Percentiles rank a stretch among this genome's conserved stretches.
Evolutionary conservation across 1,140 invertebrate genomes (phyloP).

Genomic region (Cydia pomonella): DNA sequence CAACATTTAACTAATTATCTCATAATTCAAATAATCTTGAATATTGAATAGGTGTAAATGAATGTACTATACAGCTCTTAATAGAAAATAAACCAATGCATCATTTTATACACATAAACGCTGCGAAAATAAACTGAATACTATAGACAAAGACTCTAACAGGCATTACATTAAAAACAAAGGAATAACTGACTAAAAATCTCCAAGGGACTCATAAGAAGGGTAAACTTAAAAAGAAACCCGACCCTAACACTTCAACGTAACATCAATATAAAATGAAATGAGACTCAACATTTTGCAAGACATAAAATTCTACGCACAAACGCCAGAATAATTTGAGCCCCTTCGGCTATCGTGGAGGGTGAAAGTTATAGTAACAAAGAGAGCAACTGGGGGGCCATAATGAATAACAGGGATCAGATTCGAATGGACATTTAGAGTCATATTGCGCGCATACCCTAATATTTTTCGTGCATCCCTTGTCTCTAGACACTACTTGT

Average conservation of each 20-base stretch:
- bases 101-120: background rate
- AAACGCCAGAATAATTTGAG: slow-evolving; percentile 17
- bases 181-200: slow-evolving; percentile 21
- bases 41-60: too few relatives aligned
- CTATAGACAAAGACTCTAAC: slow-evolving; percentile 15
- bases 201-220: slow-evolving; percentile 25
- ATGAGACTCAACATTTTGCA: slow-evolving; percentile 31
- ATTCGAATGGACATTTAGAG: slow-evolving; percentile 38
- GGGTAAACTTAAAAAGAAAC: slow-evolving; percentile 27
- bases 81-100: background rate
- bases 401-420: slow-evolving; percentile 33
- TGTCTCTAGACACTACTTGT: slow-evolving; percentile 37
- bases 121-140: background rate
- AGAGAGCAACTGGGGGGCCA: slow-evolving; percentile 3
- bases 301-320: slow-evolving; percentile 24
- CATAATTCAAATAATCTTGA: too few relatives aligned
- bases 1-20: too few relatives aligned
- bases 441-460: slow-evolving; percentile 33
- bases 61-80: too few relatives aligned
- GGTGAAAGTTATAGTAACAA: slow-evolving; percentile 13
- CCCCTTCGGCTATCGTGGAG: slow-evolving; percentile 10
- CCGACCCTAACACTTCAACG: slow-evolving; percentile 29
- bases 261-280: slow-evolving; percentile 33
- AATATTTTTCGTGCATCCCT: slow-evolving; percentile 38
- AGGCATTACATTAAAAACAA: slow-evolving; percentile 30